These are phyloP conservation scores for Euura saliciscinereae DNA, from an alignment of 1,140 invertebrate genomes.

Conservation along the genomic window DNA sequence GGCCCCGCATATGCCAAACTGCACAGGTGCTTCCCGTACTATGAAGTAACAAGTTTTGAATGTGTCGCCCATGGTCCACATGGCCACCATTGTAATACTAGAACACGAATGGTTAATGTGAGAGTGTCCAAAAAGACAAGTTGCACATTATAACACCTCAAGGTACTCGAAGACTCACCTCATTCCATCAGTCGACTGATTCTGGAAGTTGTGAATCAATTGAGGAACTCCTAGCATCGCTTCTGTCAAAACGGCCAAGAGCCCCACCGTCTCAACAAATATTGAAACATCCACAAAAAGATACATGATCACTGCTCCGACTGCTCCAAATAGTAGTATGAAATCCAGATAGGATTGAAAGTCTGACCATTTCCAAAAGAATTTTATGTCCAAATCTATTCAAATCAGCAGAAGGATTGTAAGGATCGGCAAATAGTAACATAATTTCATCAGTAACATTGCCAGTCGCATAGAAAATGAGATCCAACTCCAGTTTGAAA, in stretches of 20 bases:
- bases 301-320: conserved; percentile 86
- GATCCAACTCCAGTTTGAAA: background rate
- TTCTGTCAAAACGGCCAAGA: conserved; percentile 94
- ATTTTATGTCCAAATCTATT: conserved; percentile 86
- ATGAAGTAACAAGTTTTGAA: conserved; percentile 98
- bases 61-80: conserved; percentile 95
- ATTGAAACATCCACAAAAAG: conserved; percentile 79
- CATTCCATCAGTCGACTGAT: conserved; percentile 95
- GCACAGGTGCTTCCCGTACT: conserved; percentile 84
- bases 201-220: conserved; percentile 85
- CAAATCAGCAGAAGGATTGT: conserved; percentile 35
- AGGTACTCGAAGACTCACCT: conserved; percentile 69
- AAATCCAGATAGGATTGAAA: conserved; percentile 96
- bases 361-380: conserved; percentile 99
- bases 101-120: conserved; percentile 46
- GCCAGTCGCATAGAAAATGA: conserved; percentile 37
- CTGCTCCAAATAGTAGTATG: conserved; percentile 83
- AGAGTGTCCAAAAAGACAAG: conserved; percentile 7
- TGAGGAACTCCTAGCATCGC: conserved; percentile 95
- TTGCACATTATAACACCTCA: conserved; percentile 12
- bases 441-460: conserved; percentile 36
- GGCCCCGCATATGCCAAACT: conserved; percentile 95
- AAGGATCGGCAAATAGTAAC: background rate
- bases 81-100: conserved; percentile 90
- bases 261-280: conserved; percentile 90